Evolutionary conservation across 2,888 invertebrate genomes (phyloP).

Genomic region (Chalcosyrphus nemorum): DNA sequence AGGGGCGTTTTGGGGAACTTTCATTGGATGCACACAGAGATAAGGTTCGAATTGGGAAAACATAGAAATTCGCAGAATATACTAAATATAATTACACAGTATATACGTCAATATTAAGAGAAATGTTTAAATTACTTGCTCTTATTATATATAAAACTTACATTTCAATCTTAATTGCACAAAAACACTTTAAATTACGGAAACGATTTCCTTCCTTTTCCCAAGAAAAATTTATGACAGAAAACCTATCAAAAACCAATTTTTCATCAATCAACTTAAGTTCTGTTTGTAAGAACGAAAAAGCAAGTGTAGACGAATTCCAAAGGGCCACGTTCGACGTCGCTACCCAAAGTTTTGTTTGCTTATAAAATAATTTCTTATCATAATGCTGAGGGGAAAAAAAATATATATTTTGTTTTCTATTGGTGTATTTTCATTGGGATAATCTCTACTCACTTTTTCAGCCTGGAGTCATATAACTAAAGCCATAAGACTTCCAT

Average conservation of each 20-base stretch:
- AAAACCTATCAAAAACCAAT: slow-evolving; percentile 28
- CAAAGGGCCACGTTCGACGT: too few relatives aligned
- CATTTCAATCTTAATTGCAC: slow-evolving; percentile 31
- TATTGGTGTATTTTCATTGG: too few relatives aligned
- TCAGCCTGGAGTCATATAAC: too few relatives aligned
- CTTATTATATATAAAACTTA: slow-evolving; percentile 8
- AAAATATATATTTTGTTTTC: too few relatives aligned
- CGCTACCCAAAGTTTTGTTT: too few relatives aligned
- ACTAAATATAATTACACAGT: not conserved
- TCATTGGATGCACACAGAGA: not conserved
- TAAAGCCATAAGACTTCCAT: too few relatives aligned
- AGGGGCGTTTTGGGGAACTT: slow-evolving; percentile 47
- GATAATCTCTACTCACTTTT: too few relatives aligned
- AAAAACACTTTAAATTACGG: slow-evolving; percentile 15
- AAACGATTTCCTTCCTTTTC: not conserved
- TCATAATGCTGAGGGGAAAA: too few relatives aligned
- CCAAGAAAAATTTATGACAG: slow-evolving; percentile 60
- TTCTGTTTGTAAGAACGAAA: slow-evolving; percentile 54
- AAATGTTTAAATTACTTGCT: not conserved
- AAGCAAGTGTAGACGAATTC: too few relatives aligned
- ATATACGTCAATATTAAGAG: not conserved
- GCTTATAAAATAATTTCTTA: too few relatives aligned
- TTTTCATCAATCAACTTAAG: slow-evolving; percentile 27
- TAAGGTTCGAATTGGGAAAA: not conserved
- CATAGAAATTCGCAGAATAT: not conserved